A percentile compares a stretch with the other conserved stretches of the same genome.
Evolutionary conservation across 2,113 vertebrate species (phyloP).

Genomic region (Pelvicachromis taeniatus): DNA sequence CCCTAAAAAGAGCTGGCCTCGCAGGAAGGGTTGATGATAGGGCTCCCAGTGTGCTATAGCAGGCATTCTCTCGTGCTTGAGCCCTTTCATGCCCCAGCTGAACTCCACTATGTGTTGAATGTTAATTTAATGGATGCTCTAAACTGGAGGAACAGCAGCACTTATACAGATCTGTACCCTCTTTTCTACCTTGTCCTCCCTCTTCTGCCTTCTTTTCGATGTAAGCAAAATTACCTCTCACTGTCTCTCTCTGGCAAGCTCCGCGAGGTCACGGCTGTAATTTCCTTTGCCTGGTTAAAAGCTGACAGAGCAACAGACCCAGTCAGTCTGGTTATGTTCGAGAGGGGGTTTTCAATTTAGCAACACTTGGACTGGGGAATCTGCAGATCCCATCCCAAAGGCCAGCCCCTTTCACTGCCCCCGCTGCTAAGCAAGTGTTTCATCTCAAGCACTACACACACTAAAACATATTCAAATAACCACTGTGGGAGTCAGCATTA

Average conservation of each 20-base stretch:
- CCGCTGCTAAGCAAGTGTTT: slow-evolving; percentile 34
- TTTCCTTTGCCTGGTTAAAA: slow-evolving; percentile 69
- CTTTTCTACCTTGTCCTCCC: slow-evolving; percentile 1
- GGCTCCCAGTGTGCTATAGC: slow-evolving; percentile 19
- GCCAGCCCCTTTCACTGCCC: slow-evolving; percentile 6
- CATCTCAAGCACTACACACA: background rate
- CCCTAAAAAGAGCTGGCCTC: background rate
- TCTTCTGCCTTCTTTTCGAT: background rate
- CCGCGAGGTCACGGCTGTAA: slow-evolving; percentile 62
- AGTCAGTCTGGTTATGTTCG: slow-evolving; percentile 41
- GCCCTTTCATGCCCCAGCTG: slow-evolving; percentile 49
- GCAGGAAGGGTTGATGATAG: slow-evolving; percentile 10
- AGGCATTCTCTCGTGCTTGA: background rate
- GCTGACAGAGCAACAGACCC: slow-evolving; percentile 46
- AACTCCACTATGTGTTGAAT: slow-evolving; percentile 46
- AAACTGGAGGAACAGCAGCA: slow-evolving; percentile 9
- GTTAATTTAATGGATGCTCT: slow-evolving; percentile 57
- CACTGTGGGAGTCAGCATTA: slow-evolving; percentile 3
- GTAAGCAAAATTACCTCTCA: slow-evolving; percentile 57
- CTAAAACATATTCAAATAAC: slow-evolving; percentile 32
- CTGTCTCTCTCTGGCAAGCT: slow-evolving; percentile 18
- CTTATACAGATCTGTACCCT: slow-evolving; percentile 12
- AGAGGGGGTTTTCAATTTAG: slow-evolving; percentile 66
- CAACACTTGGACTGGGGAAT: slow-evolving; percentile 19
- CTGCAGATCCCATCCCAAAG: slow-evolving; percentile 26